These are phyloP conservation scores for Epiblema foenella DNA, from an alignment of 2,888 invertebrate species.

Conservation along the genomic window DNA sequence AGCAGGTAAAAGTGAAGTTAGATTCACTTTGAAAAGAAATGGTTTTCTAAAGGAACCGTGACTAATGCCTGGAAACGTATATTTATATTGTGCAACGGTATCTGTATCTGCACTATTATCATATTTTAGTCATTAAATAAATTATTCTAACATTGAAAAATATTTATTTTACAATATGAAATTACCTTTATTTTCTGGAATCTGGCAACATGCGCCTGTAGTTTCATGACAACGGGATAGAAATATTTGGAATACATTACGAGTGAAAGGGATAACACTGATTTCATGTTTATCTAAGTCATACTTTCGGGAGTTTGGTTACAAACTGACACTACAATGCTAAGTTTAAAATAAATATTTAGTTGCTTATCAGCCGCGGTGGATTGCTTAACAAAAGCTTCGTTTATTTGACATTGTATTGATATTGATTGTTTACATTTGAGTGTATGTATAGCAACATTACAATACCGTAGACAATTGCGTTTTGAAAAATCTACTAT, in stretches of 20 bases:
- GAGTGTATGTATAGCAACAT: slow-evolving; percentile 34
- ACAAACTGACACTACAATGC: neutral
- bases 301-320: neutral
- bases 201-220: slow-evolving; percentile 34
- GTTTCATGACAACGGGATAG: slow-evolving; percentile 38
- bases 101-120: neutral
- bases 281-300: neutral
- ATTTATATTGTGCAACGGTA: neutral
- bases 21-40: neutral
- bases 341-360: slow-evolving; percentile 1
- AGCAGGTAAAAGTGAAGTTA: slow-evolving; percentile 33
- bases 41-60: slow-evolving; percentile 4
- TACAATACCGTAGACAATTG: slow-evolving; percentile 18
- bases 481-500: slow-evolving; percentile 26
- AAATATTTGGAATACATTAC: slow-evolving; percentile 6
- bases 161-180: slow-evolving; percentile 22
- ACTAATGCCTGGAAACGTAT: neutral
- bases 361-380: neutral
- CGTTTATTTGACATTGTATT: slow-evolving; percentile 20
- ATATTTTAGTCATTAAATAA: slow-evolving; percentile 6
- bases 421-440: slow-evolving; percentile 20
- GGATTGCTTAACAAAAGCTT: slow-evolving; percentile 12
- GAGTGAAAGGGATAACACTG: slow-evolving; percentile 23
- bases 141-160: neutral
- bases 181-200: slow-evolving; percentile 9